These are phyloP conservation scores for Piprites chloris DNA, from an alignment of 2,113 vertebrate species.

Conservation along the genomic window DNA sequence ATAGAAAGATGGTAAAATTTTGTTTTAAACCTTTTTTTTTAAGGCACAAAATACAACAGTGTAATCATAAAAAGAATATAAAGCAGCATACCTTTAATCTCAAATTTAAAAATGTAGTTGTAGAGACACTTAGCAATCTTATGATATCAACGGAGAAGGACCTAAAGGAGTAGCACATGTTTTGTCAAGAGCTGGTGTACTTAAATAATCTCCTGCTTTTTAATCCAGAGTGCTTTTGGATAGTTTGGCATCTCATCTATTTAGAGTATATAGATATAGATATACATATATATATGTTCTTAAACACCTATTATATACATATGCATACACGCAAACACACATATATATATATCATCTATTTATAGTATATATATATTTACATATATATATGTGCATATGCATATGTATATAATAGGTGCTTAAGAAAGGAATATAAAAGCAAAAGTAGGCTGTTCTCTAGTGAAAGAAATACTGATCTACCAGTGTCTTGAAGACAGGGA, in stretches of 20 bases:
- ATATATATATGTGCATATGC: too few relatives aligned
- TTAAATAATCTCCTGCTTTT: background rate
- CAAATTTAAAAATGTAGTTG: background rate
- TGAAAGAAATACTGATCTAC: background rate
- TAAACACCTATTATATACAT: too few relatives aligned
- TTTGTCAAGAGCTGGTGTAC: background rate
- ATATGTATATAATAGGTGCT: rapidly evolving
- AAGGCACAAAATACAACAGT: background rate
- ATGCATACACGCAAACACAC: too few relatives aligned
- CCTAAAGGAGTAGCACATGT: background rate
- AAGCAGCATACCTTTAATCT: background rate
- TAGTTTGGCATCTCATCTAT: background rate
- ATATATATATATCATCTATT: too few relatives aligned
- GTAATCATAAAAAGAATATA: background rate
- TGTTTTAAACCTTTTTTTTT: background rate
- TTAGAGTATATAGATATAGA: background rate
- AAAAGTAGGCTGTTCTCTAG: background rate
- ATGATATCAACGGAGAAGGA: background rate
- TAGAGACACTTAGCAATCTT: background rate
- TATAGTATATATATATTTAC: rapidly evolving
- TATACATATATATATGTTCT: rapidly evolving
- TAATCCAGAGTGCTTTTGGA: background rate
- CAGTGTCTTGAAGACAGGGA: background rate
- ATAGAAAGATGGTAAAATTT: background rate
- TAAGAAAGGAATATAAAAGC: background rate